Conservation (phyloP, 2,113 vertebrate genomes). For the Pelusios castaneus region DNA sequence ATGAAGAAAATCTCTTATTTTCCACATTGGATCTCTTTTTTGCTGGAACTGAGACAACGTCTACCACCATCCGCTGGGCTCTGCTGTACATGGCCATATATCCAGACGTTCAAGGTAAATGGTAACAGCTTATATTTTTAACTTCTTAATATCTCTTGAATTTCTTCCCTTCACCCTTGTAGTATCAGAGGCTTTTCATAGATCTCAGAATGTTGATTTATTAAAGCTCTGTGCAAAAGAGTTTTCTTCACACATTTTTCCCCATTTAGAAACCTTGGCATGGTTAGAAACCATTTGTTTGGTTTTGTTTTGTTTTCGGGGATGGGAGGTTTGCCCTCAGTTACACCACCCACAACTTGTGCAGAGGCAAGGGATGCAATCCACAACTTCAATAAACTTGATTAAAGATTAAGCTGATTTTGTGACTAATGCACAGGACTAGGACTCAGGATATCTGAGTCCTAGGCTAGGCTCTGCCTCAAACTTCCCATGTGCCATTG, state of each 20-base stretch:
- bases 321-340: too few species aligned
- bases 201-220: not conserved
- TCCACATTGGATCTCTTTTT: conserved; percentile 78
- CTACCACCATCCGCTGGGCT: conserved; percentile 82
- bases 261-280: not conserved
- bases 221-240: not conserved
- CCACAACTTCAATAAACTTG: not conserved
- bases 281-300: too few species aligned
- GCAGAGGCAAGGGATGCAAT: not conserved
- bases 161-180: not conserved
- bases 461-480: not conserved
- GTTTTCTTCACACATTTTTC: not conserved
- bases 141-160: not conserved
- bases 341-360: not conserved
- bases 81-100: conserved; percentile 81
- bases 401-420: not conserved
- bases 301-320: too few species aligned
- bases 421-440: not conserved
- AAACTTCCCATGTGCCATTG: not conserved
- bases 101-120: conserved; percentile 82
- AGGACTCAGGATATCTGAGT: not conserved
- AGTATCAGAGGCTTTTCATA: not conserved
- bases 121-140: not conserved
- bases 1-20: conserved; percentile 66
- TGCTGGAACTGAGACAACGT: conserved; percentile 81